Percentiles rank a stretch among this genome's conserved stretches.
Evolutionary conservation across 2,797 vertebrate species (phyloP).

Genomic region (Crotalus adamanteus): DNA sequence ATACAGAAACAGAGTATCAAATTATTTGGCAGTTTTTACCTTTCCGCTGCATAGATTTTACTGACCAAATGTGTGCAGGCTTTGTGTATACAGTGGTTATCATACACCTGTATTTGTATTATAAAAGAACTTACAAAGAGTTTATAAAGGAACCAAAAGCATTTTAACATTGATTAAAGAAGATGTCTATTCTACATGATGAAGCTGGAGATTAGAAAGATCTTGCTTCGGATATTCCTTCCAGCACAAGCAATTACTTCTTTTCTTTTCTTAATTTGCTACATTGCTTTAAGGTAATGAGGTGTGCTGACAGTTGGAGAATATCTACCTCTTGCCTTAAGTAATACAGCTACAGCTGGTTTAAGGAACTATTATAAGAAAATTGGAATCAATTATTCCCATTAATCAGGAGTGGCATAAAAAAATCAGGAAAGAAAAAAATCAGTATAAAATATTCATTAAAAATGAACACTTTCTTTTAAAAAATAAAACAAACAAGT

Average conservation of each 20-base stretch:
- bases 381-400: slow-evolving; percentile 14
- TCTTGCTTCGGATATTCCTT: not conserved
- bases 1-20: not conserved
- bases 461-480: not conserved
- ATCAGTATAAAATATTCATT: slow-evolving; percentile 1
- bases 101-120: not conserved
- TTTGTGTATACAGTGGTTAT: not conserved
- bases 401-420: not conserved
- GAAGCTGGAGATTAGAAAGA: not conserved
- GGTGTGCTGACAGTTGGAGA: not conserved
- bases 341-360: not conserved
- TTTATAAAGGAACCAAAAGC: not conserved
- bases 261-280: not conserved
- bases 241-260: not conserved
- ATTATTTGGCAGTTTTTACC: not conserved
- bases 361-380: not conserved
- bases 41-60: not conserved
- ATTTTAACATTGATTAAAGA: not conserved
- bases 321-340: not conserved
- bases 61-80: not conserved
- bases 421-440: not conserved
- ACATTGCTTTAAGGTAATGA: not conserved
- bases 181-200: not conserved
- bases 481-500: not conserved
- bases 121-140: not conserved